Evolutionary conservation across 2,888 invertebrate genomes (phyloP).

Genomic region (Nudaria mundana): DNA sequence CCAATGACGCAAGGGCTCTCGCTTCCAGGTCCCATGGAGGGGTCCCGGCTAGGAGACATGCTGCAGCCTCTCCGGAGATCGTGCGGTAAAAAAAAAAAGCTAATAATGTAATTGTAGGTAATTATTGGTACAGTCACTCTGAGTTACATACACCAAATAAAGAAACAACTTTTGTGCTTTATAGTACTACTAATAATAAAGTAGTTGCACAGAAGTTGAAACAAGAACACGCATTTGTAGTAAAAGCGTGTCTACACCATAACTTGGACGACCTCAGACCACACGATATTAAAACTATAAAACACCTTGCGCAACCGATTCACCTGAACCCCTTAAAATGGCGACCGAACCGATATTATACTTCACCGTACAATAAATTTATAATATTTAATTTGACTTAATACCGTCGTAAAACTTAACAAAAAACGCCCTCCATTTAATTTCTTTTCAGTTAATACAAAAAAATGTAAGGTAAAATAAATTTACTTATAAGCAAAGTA

Average conservation of each 20-base stretch:
- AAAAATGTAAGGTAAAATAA: constrained; percentile 26
- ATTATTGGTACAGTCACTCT: no score
- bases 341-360: constrained; percentile 42
- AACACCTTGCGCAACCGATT: constrained; percentile 65
- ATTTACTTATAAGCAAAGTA: constrained; percentile 28
- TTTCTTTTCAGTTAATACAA: constrained; percentile 34
- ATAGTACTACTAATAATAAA: no score
- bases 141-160: no score
- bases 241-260: constrained; percentile 55
- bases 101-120: no score
- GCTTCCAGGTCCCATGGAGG: no score
- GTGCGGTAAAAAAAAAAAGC: no score
- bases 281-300: constrained; percentile 79
- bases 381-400: constrained; percentile 50
- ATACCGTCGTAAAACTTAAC: constrained; percentile 43
- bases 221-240: constrained; percentile 58
- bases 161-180: no score
- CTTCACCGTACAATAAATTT: constrained; percentile 44
- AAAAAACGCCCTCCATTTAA: constrained; percentile 39
- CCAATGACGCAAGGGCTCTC: no score
- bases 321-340: constrained; percentile 39
- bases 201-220: constrained; percentile 37
- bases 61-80: no score
- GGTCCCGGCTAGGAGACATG: no score
- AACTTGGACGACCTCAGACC: constrained; percentile 60